A percentile compares a stretch with the other conserved stretches of the same genome.
Evolutionary conservation across 2,888 invertebrate genomes (phyloP).

Genomic region (Cenopis cana): DNA sequence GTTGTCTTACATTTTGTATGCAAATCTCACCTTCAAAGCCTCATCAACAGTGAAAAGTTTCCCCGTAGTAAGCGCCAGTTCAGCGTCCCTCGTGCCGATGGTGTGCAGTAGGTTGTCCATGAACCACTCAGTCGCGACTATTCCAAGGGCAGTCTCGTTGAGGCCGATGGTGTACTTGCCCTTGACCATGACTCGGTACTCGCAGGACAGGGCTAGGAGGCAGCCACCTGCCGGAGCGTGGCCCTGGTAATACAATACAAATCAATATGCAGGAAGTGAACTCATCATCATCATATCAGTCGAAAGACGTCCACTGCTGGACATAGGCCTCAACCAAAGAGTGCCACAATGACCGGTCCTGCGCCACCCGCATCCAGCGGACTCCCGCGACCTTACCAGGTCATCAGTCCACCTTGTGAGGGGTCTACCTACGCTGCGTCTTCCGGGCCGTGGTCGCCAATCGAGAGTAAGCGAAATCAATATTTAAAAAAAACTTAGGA

Average conservation of each 20-base stretch:
- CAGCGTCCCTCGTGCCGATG: constrained; percentile 88
- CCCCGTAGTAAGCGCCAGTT: constrained; percentile 90
- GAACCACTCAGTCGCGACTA: constrained; percentile 91
- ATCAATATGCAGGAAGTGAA: background rate
- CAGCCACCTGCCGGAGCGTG: constrained; percentile 95
- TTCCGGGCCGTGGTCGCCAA: no score
- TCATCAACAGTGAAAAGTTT: constrained; percentile 90
- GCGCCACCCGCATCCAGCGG: no score
- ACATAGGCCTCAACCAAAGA: no score
- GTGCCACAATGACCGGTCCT: no score
- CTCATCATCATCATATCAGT: no score
- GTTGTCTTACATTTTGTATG: constrained; percentile 43
- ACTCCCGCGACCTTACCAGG: no score
- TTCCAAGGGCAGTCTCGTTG: constrained; percentile 94
- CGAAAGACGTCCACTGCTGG: no score
- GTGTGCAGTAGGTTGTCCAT: constrained; percentile 86
- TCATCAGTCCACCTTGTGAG: no score
- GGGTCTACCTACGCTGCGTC: no score
- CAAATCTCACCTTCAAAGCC: constrained; percentile 84
- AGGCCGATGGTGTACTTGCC: constrained; percentile 93
- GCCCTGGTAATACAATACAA: constrained; percentile 81
- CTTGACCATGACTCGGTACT: constrained; percentile 92
- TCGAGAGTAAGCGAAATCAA: no score
- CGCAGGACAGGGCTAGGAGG: constrained; percentile 91
- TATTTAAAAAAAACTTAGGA: no score